phyloP scores from a whole-genome alignment of 2,113 vertebrate genomes.

The Hippocampus mohnikei region DNA sequence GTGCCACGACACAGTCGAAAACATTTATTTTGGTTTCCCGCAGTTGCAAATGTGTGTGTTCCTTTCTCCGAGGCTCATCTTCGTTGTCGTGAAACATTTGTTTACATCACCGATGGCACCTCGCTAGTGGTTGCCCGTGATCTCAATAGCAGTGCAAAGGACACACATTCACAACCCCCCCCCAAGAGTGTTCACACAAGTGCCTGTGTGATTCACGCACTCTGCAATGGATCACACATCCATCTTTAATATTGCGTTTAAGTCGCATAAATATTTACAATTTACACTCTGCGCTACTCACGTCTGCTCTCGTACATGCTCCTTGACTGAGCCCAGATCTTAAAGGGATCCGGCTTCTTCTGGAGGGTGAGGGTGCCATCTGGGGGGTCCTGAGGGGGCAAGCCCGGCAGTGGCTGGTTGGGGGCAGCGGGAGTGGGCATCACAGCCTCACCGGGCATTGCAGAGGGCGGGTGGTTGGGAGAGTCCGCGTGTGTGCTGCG shows the following conservation, averaged over 20 bases:
- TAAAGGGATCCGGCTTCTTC: constrained; percentile 98
- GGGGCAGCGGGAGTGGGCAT: constrained; percentile 68
- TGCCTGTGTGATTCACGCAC: constrained; percentile 34
- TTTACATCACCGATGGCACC: background rate
- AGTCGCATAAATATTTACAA: background rate
- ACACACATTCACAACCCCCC: background rate
- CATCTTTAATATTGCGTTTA: background rate
- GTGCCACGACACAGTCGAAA: too few species aligned
- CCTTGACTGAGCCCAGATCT: constrained; percentile 99
- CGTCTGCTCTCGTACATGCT: constrained; percentile 99
- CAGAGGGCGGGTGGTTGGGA: constrained; percentile 79
- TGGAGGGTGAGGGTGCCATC: constrained; percentile 85
- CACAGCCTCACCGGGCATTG: constrained; percentile 71
- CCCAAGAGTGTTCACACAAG: background rate
- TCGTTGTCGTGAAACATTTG: background rate
- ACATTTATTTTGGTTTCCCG: too few species aligned
- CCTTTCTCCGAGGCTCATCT: too few species aligned
- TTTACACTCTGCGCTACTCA: constrained; percentile 74
- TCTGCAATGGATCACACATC: background rate
- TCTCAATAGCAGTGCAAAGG: background rate
- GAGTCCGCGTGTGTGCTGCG: constrained; percentile 90
- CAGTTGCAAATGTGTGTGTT: too few species aligned
- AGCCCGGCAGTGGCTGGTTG: constrained; percentile 71
- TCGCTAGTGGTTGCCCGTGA: too few species aligned
- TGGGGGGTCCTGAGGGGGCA: constrained; percentile 76